A percentile compares a stretch with the other conserved stretches of the same genome.
Evolutionary conservation across 1,140 invertebrate genomes (phyloP).

Genomic region (Drosophila guanche): DNA sequence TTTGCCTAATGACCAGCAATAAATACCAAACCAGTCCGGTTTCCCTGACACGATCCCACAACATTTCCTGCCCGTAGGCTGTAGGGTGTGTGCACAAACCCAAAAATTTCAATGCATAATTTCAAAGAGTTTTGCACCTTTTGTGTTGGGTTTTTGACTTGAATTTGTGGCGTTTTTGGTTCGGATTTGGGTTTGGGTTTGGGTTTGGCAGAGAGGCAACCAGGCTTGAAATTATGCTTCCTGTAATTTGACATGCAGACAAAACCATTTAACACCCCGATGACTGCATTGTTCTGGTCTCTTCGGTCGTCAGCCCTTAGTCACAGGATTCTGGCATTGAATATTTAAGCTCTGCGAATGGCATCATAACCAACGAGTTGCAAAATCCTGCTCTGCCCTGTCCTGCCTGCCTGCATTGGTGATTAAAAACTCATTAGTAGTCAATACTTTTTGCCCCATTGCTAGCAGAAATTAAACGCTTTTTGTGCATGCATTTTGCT

Average conservation of each 20-base stretch:
- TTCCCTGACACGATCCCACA: background rate
- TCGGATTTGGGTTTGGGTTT: slow-evolving; percentile 16
- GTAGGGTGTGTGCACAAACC: background rate
- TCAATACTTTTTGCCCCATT: slow-evolving; percentile 29
- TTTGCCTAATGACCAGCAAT: slow-evolving; percentile 46
- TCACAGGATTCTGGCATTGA: slow-evolving; percentile 14
- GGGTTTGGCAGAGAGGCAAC: slow-evolving; percentile 48
- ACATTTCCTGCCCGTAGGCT: background rate
- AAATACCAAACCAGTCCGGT: slow-evolving; percentile 14
- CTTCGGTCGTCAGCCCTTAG: slow-evolving; percentile 12
- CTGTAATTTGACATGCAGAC: slow-evolving; percentile 82
- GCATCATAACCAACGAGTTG: slow-evolving; percentile 41
- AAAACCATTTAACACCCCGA: slow-evolving; percentile 80
- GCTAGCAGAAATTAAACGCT: slow-evolving; percentile 36
- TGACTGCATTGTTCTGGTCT: slow-evolving; percentile 67
- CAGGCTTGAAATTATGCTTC: slow-evolving; percentile 81
- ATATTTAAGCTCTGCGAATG: slow-evolving; percentile 26
- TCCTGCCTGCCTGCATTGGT: slow-evolving; percentile 45
- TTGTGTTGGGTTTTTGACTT: slow-evolving; percentile 32
- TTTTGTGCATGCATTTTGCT: slow-evolving; percentile 9
- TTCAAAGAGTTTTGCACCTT: slow-evolving; percentile 67
- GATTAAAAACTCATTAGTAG: slow-evolving; percentile 77
- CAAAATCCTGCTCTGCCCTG: slow-evolving; percentile 6
- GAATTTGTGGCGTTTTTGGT: slow-evolving; percentile 13
- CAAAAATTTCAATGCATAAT: slow-evolving; percentile 60